phyloP scores from a whole-genome alignment of 2,888 invertebrate genomes.

The Diloba caeruleocephala region DNA sequence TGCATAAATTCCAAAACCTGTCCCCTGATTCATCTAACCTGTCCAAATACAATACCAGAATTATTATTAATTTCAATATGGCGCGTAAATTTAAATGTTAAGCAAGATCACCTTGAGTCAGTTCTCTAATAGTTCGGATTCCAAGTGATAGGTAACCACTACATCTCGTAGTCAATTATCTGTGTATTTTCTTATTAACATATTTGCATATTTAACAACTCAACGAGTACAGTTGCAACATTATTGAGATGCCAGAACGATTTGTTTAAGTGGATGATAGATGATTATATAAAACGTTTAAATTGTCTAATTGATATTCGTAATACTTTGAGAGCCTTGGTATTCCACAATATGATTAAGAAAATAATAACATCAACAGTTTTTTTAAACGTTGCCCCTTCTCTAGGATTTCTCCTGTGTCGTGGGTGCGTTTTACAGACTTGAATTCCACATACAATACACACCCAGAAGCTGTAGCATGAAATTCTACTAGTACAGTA shows the following conservation, averaged over 20 bases:
- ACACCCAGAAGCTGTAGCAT: too few species aligned
- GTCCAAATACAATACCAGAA: constrained; percentile 29
- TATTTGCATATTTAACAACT: constrained; percentile 28
- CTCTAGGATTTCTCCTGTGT: too few species aligned
- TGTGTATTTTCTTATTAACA: constrained; percentile 28
- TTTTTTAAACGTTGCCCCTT: too few species aligned
- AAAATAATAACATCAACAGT: too few species aligned
- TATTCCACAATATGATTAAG: too few species aligned
- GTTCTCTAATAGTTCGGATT: constrained; percentile 25
- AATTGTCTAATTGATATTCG: constrained; percentile 15
- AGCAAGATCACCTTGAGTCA: constrained; percentile 43
- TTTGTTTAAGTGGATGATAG: constrained; percentile 3
- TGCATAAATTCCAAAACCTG: background rate
- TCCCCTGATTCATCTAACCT: constrained; percentile 16
- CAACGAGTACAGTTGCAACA: constrained; percentile 10
- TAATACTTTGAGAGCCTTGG: background rate
- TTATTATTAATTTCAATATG: constrained; percentile 17
- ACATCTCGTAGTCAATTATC: constrained; percentile 6
- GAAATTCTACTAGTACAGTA: too few species aligned
- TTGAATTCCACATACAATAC: too few species aligned
- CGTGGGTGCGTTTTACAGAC: too few species aligned
- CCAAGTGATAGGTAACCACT: constrained; percentile 11
- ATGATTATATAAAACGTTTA: constrained; percentile 10
- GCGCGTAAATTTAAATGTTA: constrained; percentile 16
- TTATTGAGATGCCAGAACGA: constrained; percentile 1